These are phyloP conservation scores for Ctenopoma kingsleyae DNA, from an alignment of 2,797 vertebrate genomes.

Conservation along the genomic window DNA sequence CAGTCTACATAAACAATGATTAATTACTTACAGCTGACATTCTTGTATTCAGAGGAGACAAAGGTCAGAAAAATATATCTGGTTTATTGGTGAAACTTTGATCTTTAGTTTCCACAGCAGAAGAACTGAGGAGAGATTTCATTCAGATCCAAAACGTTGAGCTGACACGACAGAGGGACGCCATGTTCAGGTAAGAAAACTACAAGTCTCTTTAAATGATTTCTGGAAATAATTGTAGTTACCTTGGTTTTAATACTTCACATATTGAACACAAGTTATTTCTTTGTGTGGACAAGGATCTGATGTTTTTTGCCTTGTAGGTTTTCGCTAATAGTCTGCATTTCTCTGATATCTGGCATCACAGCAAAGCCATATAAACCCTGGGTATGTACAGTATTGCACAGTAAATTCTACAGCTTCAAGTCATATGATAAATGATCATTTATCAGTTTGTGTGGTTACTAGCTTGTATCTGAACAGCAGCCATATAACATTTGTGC, in stretches of 20 bases:
- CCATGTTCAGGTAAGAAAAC: constrained; percentile 80
- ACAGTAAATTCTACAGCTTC: not conserved
- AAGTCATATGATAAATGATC: not conserved
- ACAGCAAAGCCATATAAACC: constrained; percentile 74
- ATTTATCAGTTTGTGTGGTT: constrained; percentile 1
- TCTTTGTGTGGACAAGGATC: not conserved
- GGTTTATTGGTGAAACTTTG: constrained; percentile 76
- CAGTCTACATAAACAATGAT: not conserved
- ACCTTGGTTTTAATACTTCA: not conserved
- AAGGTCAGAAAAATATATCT: constrained; percentile 66
- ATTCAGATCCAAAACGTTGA: constrained; percentile 6
- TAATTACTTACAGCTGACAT: not conserved
- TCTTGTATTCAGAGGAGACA: constrained; percentile 42
- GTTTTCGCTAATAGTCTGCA: constrained; percentile 67
- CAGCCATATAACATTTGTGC: constrained; percentile 22
- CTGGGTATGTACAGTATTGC: constrained; percentile 71
- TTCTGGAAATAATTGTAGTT: not conserved
- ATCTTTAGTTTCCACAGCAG: constrained; percentile 49
- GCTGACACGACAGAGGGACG: constrained; percentile 18
- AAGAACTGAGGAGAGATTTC: constrained; percentile 1
- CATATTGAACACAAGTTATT: not conserved
- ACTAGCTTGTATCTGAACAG: not conserved
- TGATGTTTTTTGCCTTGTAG: constrained; percentile 56
- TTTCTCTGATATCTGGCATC: constrained; percentile 68
- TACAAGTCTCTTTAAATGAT: not conserved